phyloP scores from a whole-genome alignment of 2,113 vertebrate species.

The Columba livia region DNA sequence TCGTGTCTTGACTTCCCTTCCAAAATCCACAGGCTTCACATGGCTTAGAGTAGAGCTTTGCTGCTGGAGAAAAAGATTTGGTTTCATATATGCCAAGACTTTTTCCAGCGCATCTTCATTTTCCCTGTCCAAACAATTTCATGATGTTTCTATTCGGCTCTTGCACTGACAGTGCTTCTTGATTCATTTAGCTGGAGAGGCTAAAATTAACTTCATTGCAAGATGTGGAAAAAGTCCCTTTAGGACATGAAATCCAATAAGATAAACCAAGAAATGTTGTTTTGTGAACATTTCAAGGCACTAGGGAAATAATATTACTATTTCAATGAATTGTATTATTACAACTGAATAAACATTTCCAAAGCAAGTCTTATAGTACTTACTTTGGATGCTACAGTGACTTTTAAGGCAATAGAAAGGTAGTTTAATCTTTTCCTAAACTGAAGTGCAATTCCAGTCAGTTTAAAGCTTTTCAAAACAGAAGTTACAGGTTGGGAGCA shows the following conservation, averaged over 20 bases:
- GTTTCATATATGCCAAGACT: conserved; percentile 7
- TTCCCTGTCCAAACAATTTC: conserved; percentile 32
- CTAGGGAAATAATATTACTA: conserved; percentile 14
- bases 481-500: neutral
- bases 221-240: conserved; percentile 52
- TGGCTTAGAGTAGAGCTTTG: neutral
- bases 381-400: conserved; percentile 32
- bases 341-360: conserved; percentile 67
- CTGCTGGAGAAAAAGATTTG: neutral
- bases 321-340: conserved; percentile 51
- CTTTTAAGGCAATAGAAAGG: conserved; percentile 50
- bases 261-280: conserved; percentile 53
- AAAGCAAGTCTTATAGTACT: conserved; percentile 23
- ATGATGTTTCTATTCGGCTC: neutral
- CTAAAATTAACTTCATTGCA: conserved; percentile 60
- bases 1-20: neutral
- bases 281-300: conserved; percentile 51
- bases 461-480: conserved; percentile 18
- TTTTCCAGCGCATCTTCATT: conserved; percentile 34
- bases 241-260: conserved; percentile 46
- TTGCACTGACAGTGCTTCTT: conserved; percentile 22
- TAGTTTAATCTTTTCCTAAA: conserved; percentile 19
- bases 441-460: neutral
- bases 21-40: neutral
- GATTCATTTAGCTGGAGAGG: conserved; percentile 40